Evolutionary conservation across 2,113 vertebrate genomes (phyloP).

Genomic region (Coturnix japonica): DNA sequence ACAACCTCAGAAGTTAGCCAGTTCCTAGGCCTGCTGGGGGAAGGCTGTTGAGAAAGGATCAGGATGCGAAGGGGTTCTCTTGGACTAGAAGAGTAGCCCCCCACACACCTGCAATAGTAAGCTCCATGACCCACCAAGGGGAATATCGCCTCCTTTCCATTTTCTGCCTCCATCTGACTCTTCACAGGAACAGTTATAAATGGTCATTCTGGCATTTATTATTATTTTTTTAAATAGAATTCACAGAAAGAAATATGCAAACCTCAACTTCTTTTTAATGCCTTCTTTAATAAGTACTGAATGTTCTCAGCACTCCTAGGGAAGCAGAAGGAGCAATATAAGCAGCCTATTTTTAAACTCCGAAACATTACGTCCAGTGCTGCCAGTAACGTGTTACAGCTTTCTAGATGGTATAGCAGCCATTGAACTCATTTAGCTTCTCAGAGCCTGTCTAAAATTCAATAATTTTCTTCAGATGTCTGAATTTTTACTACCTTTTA

Average conservation of each 20-base stretch:
- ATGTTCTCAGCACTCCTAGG: slow-evolving; percentile 20
- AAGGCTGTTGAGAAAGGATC: not conserved
- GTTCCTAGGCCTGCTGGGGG: not conserved
- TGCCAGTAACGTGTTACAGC: not conserved
- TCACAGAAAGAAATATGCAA: not conserved
- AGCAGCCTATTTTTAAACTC: slow-evolving; percentile 8
- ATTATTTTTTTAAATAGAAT: not conserved
- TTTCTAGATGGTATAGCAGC: slow-evolving; percentile 3
- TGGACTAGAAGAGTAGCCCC: not conserved
- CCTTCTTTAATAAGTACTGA: slow-evolving; percentile 43
- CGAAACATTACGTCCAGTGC: not conserved
- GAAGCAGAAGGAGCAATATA: slow-evolving; percentile 44
- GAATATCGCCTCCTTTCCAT: not conserved
- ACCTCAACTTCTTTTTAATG: slow-evolving; percentile 19
- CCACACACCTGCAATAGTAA: fast-evolving
- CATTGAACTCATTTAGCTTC: slow-evolving; percentile 1
- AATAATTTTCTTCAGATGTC: not conserved
- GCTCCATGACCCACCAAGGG: fast-evolving
- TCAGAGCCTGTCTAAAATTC: not conserved
- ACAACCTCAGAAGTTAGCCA: not conserved
- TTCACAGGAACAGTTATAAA: not conserved
- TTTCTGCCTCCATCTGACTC: not conserved
- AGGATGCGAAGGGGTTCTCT: not conserved
- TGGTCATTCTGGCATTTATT: not conserved
- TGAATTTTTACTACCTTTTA: not conserved